Conservation (phyloP, 2,113 vertebrate species). For the Vireo altiloquus region DNA sequence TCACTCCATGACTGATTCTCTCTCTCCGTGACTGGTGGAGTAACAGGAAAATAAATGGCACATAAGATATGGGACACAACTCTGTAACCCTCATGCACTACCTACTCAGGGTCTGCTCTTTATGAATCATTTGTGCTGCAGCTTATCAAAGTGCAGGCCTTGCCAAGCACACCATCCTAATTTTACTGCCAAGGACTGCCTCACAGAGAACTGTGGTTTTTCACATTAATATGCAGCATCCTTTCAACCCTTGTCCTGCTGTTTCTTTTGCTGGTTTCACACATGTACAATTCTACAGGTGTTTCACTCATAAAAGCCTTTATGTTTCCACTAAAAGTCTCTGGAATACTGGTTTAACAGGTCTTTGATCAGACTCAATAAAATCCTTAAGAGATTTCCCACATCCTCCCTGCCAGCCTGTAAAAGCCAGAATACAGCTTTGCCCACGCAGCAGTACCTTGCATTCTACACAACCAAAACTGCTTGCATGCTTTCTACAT, state of each 20-base stretch:
- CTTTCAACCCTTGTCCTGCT: neutral
- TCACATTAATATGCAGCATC: neutral
- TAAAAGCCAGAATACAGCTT: neutral
- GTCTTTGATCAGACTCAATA: neutral
- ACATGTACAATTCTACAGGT: rapidly evolving
- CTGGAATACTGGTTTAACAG: neutral
- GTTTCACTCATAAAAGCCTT: neutral
- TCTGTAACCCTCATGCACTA: neutral
- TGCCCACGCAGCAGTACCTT: rapidly evolving
- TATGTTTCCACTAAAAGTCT: neutral
- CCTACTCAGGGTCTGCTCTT: neutral
- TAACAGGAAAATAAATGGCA: neutral
- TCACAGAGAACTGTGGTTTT: neutral
- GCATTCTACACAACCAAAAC: neutral
- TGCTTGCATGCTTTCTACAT: rapidly evolving
- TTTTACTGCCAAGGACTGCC: neutral
- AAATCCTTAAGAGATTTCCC: neutral
- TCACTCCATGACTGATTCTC: neutral
- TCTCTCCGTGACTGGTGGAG: neutral
- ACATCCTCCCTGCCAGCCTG: too few relatives aligned
- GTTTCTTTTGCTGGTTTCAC: neutral
- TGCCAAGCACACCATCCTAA: neutral
- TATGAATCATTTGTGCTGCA: rapidly evolving
- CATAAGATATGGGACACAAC: rapidly evolving
- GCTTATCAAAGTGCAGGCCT: neutral